Evolutionary conservation across 2,797 vertebrate species (phyloP).

Genomic region (Schizopygopsis malacanthus): DNA sequence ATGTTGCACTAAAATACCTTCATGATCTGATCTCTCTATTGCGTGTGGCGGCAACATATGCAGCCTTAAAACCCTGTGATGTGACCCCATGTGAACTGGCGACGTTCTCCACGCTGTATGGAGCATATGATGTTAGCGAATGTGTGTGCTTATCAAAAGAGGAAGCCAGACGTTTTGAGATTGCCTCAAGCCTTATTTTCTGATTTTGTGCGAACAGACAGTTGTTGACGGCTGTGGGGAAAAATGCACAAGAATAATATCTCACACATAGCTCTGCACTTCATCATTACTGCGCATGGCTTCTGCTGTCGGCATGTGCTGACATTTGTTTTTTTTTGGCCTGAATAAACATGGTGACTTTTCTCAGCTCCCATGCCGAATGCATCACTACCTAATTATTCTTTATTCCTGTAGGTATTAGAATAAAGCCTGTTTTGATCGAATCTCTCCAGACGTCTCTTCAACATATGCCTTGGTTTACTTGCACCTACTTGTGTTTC

Average conservation of each 20-base stretch:
- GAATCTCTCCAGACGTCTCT: not conserved
- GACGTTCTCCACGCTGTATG: not conserved
- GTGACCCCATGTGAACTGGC: conserved; percentile 19
- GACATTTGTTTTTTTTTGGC: not conserved
- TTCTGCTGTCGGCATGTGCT: not conserved
- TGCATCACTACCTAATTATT: not conserved
- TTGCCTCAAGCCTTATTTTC: conserved; percentile 3
- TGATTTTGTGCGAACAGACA: conserved; percentile 32
- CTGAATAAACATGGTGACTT: not conserved
- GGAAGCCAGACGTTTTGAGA: conserved; percentile 18
- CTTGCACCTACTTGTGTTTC: conserved; percentile 13
- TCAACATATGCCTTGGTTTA: conserved; percentile 1
- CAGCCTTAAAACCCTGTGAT: conserved; percentile 5
- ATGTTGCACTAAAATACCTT: conserved; percentile 16
- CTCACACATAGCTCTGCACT: conserved; percentile 18
- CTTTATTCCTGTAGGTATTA: not conserved
- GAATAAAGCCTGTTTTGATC: conserved; percentile 1
- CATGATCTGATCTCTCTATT: not conserved
- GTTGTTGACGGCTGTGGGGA: conserved; percentile 7
- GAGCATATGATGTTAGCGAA: conserved; percentile 50
- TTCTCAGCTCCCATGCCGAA: not conserved
- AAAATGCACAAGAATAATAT: conserved; percentile 39
- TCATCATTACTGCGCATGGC: conserved; percentile 3
- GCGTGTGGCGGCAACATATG: conserved; percentile 18
- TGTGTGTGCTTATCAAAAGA: conserved; percentile 41